phyloP scores from a whole-genome alignment of 2,888 invertebrate genomes.

The Tenodera sinensis region DNA sequence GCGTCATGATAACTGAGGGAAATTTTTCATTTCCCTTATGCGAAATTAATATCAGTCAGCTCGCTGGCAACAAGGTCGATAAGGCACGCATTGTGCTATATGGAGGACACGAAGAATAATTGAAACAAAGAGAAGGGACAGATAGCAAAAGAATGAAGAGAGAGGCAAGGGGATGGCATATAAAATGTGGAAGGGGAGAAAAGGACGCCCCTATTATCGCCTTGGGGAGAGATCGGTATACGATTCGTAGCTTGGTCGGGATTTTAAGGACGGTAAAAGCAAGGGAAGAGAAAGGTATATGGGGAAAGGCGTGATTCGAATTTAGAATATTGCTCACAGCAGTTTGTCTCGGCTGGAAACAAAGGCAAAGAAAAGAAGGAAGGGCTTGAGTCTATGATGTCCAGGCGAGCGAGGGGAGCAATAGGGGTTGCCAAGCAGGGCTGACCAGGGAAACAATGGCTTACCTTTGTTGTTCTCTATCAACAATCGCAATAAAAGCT shows the following conservation, averaged over 20 bases:
- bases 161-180: neutral
- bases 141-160: conserved; percentile 14
- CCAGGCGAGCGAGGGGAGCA: neutral
- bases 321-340: conserved; percentile 12
- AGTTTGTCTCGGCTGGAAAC: neutral
- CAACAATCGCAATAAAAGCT: neutral
- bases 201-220: conserved; percentile 10
- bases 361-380: neutral
- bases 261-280: neutral
- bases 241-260: neutral
- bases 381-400: neutral
- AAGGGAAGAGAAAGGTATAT: neutral
- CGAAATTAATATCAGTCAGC: conserved; percentile 17
- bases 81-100: neutral
- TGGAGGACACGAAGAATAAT: neutral
- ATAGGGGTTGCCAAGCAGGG: neutral
- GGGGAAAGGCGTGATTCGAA: conserved; percentile 3
- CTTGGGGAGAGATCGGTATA: neutral
- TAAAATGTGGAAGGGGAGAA: neutral
- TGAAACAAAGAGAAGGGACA: conserved; percentile 14
- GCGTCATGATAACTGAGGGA: neutral
- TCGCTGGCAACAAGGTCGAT: neutral
- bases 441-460: neutral
- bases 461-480: neutral
- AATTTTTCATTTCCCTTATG: conserved; percentile 16